phyloP scores from a whole-genome alignment of 1,140 invertebrate genomes.

The Drosophila subpulchrella region DNA sequence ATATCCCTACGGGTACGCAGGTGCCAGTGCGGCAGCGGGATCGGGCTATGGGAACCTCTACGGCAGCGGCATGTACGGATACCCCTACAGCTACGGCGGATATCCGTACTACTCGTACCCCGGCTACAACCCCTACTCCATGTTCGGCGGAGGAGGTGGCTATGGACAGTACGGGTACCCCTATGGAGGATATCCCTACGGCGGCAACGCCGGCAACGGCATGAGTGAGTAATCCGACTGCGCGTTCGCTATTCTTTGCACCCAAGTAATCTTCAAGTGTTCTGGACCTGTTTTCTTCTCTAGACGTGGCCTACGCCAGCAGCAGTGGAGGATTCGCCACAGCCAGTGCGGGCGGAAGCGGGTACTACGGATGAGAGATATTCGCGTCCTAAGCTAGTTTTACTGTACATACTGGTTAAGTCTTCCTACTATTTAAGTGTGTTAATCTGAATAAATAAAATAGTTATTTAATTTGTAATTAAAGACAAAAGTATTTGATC shows the following conservation, averaged over 20 bases:
- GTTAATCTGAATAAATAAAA: constrained; percentile 15
- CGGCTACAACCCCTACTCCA: constrained; percentile 50
- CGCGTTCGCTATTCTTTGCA: not conserved
- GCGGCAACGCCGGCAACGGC: constrained; percentile 61
- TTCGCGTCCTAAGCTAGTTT: constrained; percentile 23
- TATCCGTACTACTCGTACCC: constrained; percentile 51
- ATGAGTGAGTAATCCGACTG: constrained; percentile 64
- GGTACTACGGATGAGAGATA: constrained; percentile 60
- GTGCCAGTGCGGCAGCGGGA: constrained; percentile 29
- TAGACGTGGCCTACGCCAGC: constrained; percentile 76
- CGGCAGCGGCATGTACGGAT: constrained; percentile 47
- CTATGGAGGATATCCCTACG: constrained; percentile 63
- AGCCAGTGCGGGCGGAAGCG: constrained; percentile 61
- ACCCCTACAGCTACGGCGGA: constrained; percentile 56
- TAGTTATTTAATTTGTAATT: not conserved
- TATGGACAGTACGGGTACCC: constrained; percentile 64
- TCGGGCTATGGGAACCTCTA: constrained; percentile 36
- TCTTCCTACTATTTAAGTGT: constrained; percentile 23
- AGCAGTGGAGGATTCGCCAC: constrained; percentile 72
- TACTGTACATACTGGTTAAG: constrained; percentile 51
- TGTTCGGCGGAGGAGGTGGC: constrained; percentile 21
- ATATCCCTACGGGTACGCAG: constrained; percentile 54
- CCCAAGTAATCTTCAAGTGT: constrained; percentile 59
- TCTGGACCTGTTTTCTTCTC: constrained; percentile 74
- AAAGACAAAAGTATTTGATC: not conserved